Base-by-base conservation (phyloP, 92 coral and sea anemone species). In the Hydrozoanthus gracilis region DNA sequence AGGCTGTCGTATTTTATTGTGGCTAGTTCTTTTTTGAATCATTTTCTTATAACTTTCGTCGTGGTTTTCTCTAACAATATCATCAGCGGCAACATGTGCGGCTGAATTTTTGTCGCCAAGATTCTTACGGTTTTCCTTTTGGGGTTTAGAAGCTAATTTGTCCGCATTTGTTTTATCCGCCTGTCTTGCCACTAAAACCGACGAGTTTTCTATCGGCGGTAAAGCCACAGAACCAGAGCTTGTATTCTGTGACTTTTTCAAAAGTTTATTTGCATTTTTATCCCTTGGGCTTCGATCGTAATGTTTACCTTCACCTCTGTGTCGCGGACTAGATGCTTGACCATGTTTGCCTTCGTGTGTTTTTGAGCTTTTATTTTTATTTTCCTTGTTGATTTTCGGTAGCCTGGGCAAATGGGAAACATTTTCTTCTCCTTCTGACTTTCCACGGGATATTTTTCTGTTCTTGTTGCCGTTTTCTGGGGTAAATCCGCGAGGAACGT, bases 121-220 rank as follows among this genome's bases (percentile, higher is more conserved):
- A 10, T 17, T 65, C 2, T 16, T 65, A 12, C 61, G 61, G 7
- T 17, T 65, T 13, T 11, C 75, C 44, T 65, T 80, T 18, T 49
- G 52, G 17, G 8, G 3, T 8, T 35, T 68, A 46, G 20, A 55
- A 1, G 56, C 79, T 44, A 50, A 64, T 49, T 79, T 91, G 4
- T 87, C 75, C 56, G 83, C 68, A 9, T 54, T 64, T 11, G 86
- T 87, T 82, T 48, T 71, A 27, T 85, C 90, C 51, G 89, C 78
- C 27, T 84, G 87, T 18, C 79, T 90, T 1, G 92, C 71, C 7
- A 94, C 94, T 67, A 94, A 88, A 83, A 84, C 86, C 46, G 88
- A 61, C 3, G 84, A 82, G 64, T 82, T 88, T 15, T 87, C 92
- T 60, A 96, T 95, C 10, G 78, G 89, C 46, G 98, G 99, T 44